Percentiles rank a stretch among this genome's conserved stretches.
phyloP scores from a whole-genome alignment of 2,888 invertebrate genomes.

The Euphydryas editha region DNA sequence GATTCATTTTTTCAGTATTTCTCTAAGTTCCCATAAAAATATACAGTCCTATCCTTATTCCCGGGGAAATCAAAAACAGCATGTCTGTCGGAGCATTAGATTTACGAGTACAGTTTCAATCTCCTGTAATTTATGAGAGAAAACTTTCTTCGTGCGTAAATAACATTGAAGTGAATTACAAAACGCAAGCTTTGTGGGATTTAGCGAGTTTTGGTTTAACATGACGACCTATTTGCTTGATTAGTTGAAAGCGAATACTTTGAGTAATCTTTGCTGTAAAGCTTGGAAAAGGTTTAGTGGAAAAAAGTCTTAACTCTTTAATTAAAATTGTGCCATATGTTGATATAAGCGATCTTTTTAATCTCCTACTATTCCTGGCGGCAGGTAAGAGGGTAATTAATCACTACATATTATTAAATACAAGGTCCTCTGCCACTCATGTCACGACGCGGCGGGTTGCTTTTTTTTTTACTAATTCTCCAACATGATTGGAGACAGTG shows the following conservation, averaged over 20 bases:
- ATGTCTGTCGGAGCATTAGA: constrained; percentile 39
- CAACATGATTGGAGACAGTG: no score
- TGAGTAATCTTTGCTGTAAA: neutral
- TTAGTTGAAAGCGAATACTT: constrained; percentile 9
- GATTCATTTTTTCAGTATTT: no score
- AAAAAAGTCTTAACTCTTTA: neutral
- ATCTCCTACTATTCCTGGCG: neutral
- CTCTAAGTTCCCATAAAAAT: neutral
- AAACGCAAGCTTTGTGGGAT: constrained; percentile 17
- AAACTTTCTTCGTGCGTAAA: constrained; percentile 52
- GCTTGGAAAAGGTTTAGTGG: neutral
- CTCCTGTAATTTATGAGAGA: constrained; percentile 60
- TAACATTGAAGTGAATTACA: constrained; percentile 22
- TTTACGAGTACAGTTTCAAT: constrained; percentile 57
- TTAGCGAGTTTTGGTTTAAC: constrained; percentile 6
- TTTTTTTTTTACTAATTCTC: no score
- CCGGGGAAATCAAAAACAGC: constrained; percentile 12
- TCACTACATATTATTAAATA: no score
- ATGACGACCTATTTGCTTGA: constrained; percentile 11
- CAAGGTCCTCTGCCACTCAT: no score
- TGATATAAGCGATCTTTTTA: neutral
- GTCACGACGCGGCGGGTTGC: no score
- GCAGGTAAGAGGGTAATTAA: neutral
- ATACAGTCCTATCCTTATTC: neutral
- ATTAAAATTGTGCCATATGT: neutral